phyloP scores from a whole-genome alignment of 37 sponge, comb jelly and placozoan species.

The Axinella damicornis region DNA sequence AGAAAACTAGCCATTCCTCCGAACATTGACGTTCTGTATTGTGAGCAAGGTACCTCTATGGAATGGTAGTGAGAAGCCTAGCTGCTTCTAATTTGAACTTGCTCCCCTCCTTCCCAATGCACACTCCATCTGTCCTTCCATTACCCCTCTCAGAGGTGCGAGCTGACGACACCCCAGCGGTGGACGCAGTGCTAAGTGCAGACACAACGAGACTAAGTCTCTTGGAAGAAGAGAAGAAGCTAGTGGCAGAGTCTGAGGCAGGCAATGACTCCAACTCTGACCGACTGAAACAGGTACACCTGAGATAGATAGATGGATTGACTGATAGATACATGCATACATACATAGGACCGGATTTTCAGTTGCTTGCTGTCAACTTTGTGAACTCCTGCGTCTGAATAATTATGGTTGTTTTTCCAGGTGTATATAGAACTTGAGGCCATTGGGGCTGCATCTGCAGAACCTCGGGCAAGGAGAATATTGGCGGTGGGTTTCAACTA shows the following conservation, averaged over 20 bases:
- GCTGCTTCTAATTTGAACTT: background rate
- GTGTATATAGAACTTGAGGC: conserved; percentile 92
- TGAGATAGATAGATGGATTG: no score
- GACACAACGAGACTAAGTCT: conserved; percentile 83
- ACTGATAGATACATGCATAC: no score
- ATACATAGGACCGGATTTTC: no score
- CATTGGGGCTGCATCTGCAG: conserved; percentile 95
- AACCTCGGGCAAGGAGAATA: conserved; percentile 92
- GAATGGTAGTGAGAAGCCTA: no score
- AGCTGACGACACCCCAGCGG: conserved; percentile 88
- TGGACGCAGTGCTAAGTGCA: conserved; percentile 90
- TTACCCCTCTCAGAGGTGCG: conserved; percentile 70
- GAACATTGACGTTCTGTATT: conserved; percentile 91
- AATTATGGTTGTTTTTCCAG: background rate
- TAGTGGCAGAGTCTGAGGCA: conserved; percentile 57
- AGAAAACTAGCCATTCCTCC: conserved; percentile 88
- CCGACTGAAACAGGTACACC: conserved; percentile 48
- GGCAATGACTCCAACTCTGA: conserved; percentile 77
- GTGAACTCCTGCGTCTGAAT: background rate
- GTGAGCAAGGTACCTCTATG: conserved; percentile 98
- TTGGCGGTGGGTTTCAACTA: conserved; percentile 67
- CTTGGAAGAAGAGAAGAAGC: conserved; percentile 76
- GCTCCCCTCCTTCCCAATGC: conserved; percentile 1
- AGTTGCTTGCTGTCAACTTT: no score
- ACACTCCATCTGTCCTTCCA: background rate